These are phyloP conservation scores for Drosophila borealis DNA, from an alignment of 2,888 invertebrate genomes.

Conservation along the genomic window DNA sequence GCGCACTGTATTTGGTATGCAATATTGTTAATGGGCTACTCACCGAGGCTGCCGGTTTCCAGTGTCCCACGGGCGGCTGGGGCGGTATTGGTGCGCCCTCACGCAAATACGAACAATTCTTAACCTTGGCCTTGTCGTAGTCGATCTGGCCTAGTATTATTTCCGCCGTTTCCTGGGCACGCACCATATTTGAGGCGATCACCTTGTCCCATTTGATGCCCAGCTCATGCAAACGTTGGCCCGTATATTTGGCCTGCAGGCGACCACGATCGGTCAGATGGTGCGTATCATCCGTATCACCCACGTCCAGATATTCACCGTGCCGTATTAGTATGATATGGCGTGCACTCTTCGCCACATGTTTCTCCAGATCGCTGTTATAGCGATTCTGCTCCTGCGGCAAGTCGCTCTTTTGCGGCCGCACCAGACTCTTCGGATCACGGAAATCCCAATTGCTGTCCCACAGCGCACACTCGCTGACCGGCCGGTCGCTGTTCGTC, in stretches of 20 bases:
- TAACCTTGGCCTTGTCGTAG: constrained; percentile 86
- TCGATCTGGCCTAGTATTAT: constrained; percentile 91
- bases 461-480: constrained; percentile 88
- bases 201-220: constrained; percentile 92
- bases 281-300: constrained; percentile 89
- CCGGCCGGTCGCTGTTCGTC: constrained; percentile 86
- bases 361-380: constrained; percentile 88
- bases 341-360: constrained; percentile 86
- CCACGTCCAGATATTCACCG: constrained; percentile 95
- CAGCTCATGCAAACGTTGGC: constrained; percentile 91
- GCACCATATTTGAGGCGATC: constrained; percentile 95
- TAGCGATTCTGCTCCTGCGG: constrained; percentile 89
- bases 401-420: constrained; percentile 86
- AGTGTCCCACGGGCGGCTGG: constrained; percentile 94
- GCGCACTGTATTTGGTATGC: background rate
- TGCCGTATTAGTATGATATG: constrained; percentile 96
- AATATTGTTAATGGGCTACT: constrained; percentile 66
- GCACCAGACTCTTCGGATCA: constrained; percentile 90
- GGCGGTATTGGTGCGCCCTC: constrained; percentile 98
- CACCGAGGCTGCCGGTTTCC: constrained; percentile 93
- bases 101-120: constrained; percentile 90
- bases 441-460: constrained; percentile 96
- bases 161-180: constrained; percentile 96
- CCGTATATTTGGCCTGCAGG: constrained; percentile 94
- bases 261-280: constrained; percentile 92